Evolutionary conservation across 2,113 vertebrate genomes (phyloP).

Genomic region (Beaufortia kweichowensis): DNA sequence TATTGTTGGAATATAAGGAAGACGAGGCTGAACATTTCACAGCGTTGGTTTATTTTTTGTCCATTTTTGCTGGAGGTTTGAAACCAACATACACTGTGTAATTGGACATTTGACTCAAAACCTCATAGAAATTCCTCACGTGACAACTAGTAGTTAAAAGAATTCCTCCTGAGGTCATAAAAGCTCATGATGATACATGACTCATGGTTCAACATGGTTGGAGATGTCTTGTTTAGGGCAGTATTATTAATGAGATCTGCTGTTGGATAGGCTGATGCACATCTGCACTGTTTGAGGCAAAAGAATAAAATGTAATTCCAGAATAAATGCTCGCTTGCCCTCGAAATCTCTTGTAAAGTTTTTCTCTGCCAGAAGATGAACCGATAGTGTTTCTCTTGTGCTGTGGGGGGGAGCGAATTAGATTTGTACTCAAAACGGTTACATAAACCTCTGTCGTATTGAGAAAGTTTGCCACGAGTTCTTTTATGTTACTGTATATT

Average conservation of each 20-base stretch:
- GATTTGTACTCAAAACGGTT: slow-evolving; percentile 28
- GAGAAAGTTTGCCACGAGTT: slow-evolving; percentile 20
- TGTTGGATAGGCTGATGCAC: slow-evolving; percentile 13
- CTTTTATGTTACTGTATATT: slow-evolving; percentile 5
- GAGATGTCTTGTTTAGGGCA: background rate
- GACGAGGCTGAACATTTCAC: too few relatives aligned
- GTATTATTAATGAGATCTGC: slow-evolving; percentile 17
- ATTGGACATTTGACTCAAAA: too few relatives aligned
- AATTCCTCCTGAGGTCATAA: background rate
- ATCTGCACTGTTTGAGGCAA: slow-evolving; percentile 14
- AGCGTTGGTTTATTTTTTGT: too few relatives aligned
- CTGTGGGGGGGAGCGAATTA: slow-evolving; percentile 1
- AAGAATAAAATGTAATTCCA: slow-evolving; percentile 1
- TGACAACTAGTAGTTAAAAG: background rate
- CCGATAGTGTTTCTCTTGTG: slow-evolving; percentile 27
- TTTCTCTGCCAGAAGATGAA: slow-evolving; percentile 13
- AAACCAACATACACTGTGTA: too few relatives aligned
- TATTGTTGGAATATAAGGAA: too few relatives aligned
- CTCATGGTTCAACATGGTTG: background rate
- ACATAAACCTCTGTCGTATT: slow-evolving; percentile 7
- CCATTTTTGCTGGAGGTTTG: too few relatives aligned
- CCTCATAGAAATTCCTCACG: too few relatives aligned
- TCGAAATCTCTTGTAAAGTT: slow-evolving; percentile 27
- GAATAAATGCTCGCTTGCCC: slow-evolving; percentile 9
- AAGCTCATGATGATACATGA: background rate